Evolutionary conservation across 2,888 invertebrate genomes (phyloP), one percentile per base, ranked within the genome.

Genomic region (Torymus auratus): DNA sequence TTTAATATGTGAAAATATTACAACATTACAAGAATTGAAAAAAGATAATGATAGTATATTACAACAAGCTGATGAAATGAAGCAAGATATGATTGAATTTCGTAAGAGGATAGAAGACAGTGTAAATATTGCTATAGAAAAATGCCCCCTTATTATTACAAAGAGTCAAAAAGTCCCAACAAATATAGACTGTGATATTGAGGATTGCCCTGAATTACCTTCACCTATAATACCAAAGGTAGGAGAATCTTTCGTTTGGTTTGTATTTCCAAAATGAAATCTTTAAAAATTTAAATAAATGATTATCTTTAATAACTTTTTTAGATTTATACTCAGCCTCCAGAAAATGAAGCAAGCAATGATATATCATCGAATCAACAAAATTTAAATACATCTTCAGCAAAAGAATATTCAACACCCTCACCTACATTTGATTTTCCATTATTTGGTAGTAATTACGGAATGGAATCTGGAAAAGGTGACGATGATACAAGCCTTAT

Each of bases 1-100:
- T 84, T 94, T 97, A 82, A 95, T 97, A 88, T 95, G 95, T 65
- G 96, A 97, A 88, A 96, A 97, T 89, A 92, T 95, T 85, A 93
- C 93, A 65, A 91, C 93, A 0, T 93, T 97, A 80, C 93, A 94
- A 61, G 93, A 93, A 67, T 91, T 97, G 72, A 93, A 94, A 77
- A 92, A 93, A 64, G 93, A 95, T 20, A 95, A 95, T 85, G 91
- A 92, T 4, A 91, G 92, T 17, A 93, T 97, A 14, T 92, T 93
- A 85, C 92, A 92, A 0, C 94, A 94, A 67, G 94, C 96, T 0
- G 91, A 93, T 14, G 92, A 93, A 67, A 92, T 98, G 20, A 94
- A 94, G 68, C 92, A 93, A 64, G 95, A 95, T 86, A 95, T 98
- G 86, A 90, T 93, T 13, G 93, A 94, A 79, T 96, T 97, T 83